Evolutionary conservation across 1,140 invertebrate species (phyloP).

Genomic region (Linepithema humile): DNA sequence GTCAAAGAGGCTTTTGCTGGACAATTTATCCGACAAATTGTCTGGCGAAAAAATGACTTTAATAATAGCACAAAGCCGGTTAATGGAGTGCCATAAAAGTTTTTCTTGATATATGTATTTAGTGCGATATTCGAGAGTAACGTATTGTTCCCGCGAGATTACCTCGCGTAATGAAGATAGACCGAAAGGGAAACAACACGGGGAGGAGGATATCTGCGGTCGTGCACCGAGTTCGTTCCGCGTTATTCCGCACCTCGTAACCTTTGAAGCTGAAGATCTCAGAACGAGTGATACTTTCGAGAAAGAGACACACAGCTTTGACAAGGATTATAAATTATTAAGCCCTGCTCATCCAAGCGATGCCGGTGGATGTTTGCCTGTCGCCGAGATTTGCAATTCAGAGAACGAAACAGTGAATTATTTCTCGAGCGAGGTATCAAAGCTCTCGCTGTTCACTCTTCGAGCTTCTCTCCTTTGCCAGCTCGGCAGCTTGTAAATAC

Average conservation of each 20-base stretch:
- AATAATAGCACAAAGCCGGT: conserved; percentile 21
- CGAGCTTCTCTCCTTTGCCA: background rate
- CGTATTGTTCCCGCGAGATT: conserved; percentile 28
- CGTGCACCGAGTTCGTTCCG: background rate
- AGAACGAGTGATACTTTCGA: conserved; percentile 11
- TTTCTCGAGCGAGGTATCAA: conserved; percentile 42
- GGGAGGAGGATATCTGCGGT: background rate
- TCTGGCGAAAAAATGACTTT: background rate
- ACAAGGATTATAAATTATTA: conserved; percentile 54
- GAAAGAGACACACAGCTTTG: conserved; percentile 20
- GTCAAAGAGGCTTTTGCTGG: conserved; percentile 1
- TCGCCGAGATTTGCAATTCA: conserved; percentile 43
- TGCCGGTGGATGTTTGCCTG: conserved; percentile 29
- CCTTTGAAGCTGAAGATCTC: conserved; percentile 22
- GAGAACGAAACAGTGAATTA: conserved; percentile 50
- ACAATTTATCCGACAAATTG: conserved; percentile 31
- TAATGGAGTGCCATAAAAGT: conserved; percentile 2
- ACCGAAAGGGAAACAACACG: background rate
- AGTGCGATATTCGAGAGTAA: background rate
- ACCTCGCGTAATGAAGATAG: conserved; percentile 28
- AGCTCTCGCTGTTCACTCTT: conserved; percentile 33
- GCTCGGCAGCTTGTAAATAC: conserved; percentile 20
- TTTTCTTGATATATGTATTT: conserved; percentile 10
- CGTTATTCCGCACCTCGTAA: background rate
- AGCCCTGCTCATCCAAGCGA: conserved; percentile 25